Evolutionary conservation across 2,113 vertebrate genomes (phyloP).

Genomic region (Gobius niger): DNA sequence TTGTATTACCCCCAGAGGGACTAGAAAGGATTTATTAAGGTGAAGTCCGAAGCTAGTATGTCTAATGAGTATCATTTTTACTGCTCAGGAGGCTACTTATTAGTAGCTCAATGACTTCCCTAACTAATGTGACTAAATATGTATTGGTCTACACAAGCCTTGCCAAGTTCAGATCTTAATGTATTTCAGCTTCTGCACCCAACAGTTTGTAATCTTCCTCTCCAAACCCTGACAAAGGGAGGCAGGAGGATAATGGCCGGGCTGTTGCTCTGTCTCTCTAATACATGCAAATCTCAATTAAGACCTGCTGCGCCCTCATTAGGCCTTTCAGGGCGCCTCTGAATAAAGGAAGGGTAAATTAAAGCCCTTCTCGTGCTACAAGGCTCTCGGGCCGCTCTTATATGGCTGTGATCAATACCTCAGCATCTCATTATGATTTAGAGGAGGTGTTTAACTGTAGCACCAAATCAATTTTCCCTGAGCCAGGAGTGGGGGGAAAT

Average conservation of each 20-base stretch:
- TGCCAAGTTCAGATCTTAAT: not conserved
- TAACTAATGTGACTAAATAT: not conserved
- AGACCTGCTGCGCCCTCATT: constrained; percentile 65
- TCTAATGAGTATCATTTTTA: not conserved
- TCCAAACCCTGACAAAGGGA: constrained; percentile 30
- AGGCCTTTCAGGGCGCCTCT: constrained; percentile 53
- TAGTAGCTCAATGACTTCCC: not conserved
- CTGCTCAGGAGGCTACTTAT: not conserved
- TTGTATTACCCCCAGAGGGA: too few species aligned
- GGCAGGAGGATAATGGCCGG: constrained; percentile 32
- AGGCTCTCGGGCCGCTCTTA: constrained; percentile 53
- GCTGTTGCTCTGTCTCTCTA: constrained; percentile 51
- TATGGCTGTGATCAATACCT: constrained; percentile 67
- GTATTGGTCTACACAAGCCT: too few species aligned
- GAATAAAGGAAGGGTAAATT: constrained; percentile 62
- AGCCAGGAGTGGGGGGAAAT: constrained; percentile 30
- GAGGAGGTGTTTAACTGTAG: constrained; percentile 67
- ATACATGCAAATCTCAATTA: constrained; percentile 75
- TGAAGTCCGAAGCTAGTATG: not conserved
- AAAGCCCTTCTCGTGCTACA: constrained; percentile 59
- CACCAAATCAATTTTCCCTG: constrained; percentile 62
- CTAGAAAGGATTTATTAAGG: too few species aligned
- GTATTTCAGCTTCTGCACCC: constrained; percentile 26
- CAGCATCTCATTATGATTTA: constrained; percentile 73
- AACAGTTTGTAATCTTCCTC: constrained; percentile 41